Base-by-base conservation (phyloP, 2,113 vertebrate genomes). In the Butorides virescens region DNA sequence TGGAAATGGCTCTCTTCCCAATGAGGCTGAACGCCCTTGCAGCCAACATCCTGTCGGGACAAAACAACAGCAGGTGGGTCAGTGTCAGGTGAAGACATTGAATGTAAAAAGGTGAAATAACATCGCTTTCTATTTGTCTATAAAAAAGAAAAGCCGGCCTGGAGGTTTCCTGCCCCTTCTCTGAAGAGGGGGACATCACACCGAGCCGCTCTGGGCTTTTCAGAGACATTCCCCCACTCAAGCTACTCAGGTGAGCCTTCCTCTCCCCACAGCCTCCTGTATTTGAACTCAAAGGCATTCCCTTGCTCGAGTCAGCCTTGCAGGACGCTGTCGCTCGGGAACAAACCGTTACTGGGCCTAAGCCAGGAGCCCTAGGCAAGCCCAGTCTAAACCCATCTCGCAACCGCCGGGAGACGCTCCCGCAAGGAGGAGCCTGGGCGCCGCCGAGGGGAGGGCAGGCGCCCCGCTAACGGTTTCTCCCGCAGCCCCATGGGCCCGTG, bases 1-100 rank as follows among this genome's bases (percentile, higher is more conserved):
- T 99, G 67, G 98, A 99, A 94, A 99, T 78, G 77, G 99, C 98
- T 81, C 99, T 98, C 94, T 97, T 99, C 95, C 99, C 99, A 52
- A 99, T 23, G 5, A 99, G 98, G 94, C 98, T 96, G 34, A 99
- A 97, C 1, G 95, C 98, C 96, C 99, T 98, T 46, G 98, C 97
- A 52, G 99, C 98, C 98, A 99, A 97, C 99, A 99, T 99, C 97
- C 99, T 99, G 93, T 29, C 36, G 42, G 34, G 80, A 5, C 36
- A 93, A 55, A 85, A 92, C 50, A 11, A 15, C 15, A 78, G 7
- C 56, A 50, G 20, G 65, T 9, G 39, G 62, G 42, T 36, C 56
- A 32, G 52, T 0, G 3, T 5, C 25, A 71, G 25, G 13, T 11
- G 13, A 59, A 58, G 23, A 27, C 15, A 8, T 0, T 3, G 1